Percentiles rank a stretch among this genome's conserved stretches.
phyloP scores from a whole-genome alignment of 1,140 invertebrate species.

The Oedothorax gibbosus region DNA sequence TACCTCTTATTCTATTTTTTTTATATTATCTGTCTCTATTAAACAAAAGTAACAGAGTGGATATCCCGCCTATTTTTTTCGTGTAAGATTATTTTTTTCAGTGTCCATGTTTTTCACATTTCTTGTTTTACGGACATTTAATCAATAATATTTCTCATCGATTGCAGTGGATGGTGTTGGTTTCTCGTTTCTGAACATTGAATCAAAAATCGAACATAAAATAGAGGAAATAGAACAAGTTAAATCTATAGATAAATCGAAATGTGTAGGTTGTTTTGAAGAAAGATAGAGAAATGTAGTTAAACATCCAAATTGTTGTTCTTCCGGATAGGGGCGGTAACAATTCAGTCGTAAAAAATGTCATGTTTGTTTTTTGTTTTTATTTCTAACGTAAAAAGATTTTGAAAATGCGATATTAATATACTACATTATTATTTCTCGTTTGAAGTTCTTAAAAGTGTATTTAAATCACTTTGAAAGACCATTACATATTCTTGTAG shows the following conservation, averaged over 20 bases:
- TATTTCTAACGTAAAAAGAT: background rate
- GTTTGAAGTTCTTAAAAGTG: background rate
- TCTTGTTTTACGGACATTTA: slow-evolving; percentile 38
- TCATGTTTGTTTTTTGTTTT: background rate
- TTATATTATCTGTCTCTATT: slow-evolving; percentile 13
- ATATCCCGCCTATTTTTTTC: slow-evolving; percentile 20
- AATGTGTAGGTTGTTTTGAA: background rate
- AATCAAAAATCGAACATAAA: slow-evolving; percentile 24
- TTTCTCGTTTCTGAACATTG: slow-evolving; percentile 34
- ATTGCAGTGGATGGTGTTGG: slow-evolving; percentile 40
- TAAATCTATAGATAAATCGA: too few species aligned
- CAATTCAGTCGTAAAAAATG: background rate
- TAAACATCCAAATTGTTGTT: slow-evolving; percentile 35
- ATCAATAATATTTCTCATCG: slow-evolving; percentile 38
- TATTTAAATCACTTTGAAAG: background rate
- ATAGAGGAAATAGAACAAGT: background rate
- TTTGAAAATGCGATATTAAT: background rate
- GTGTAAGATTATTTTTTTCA: slow-evolving; percentile 22
- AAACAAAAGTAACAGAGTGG: slow-evolving; percentile 31
- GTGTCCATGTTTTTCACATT: slow-evolving; percentile 8
- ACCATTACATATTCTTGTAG: too few species aligned
- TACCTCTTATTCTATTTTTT: background rate
- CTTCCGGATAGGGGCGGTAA: background rate
- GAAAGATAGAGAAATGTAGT: slow-evolving; percentile 31
- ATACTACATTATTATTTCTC: background rate